Evolutionary conservation across 2,797 vertebrate species (phyloP).

Genomic region (Graptemys geographica): DNA sequence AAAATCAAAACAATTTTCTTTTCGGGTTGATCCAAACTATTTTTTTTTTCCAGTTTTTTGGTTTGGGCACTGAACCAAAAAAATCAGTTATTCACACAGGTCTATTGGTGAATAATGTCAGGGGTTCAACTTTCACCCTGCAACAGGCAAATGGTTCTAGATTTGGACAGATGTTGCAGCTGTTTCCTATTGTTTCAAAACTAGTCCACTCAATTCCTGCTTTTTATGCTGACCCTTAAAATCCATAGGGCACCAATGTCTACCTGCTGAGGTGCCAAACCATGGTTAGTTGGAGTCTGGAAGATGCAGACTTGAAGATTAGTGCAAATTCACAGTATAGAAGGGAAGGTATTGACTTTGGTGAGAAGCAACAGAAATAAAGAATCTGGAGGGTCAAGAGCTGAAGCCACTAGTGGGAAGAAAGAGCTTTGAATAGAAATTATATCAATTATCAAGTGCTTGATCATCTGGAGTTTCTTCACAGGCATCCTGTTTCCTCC

Average conservation of each 20-base stretch:
- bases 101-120: neutral
- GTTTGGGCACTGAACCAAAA: neutral
- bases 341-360: neutral
- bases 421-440: conserved; percentile 11
- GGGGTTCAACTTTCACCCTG: neutral
- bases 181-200: neutral
- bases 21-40: neutral
- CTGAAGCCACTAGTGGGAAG: neutral
- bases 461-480: neutral
- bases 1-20: neutral
- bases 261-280: neutral
- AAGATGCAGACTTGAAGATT: neutral
- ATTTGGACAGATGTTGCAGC: neutral
- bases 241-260: too few relatives aligned
- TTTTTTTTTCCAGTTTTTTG: neutral
- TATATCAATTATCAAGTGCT: neutral
- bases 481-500: neutral
- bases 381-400: neutral
- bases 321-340: neutral
- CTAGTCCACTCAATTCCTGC: neutral
- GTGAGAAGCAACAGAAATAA: neutral
- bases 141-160: neutral
- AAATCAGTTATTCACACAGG: neutral
- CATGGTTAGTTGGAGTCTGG: neutral
- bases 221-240: neutral